Percentiles rank a stretch among this genome's conserved stretches.
Conservation (phyloP, 2,888 invertebrate species). For the Tanytarsus gracilentus region DNA sequence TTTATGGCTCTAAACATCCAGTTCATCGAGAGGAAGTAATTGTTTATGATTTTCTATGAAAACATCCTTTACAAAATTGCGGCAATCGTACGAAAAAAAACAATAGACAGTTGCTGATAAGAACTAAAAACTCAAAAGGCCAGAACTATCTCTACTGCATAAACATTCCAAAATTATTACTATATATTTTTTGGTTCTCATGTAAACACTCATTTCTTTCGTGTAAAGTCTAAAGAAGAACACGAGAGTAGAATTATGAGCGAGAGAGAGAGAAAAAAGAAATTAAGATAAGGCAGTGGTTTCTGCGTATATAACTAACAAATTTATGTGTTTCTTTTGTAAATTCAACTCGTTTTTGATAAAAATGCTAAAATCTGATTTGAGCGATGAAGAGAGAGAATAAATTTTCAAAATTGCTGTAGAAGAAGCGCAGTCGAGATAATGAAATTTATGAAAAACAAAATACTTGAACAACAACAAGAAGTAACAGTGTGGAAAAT, state of each 20-base stretch:
- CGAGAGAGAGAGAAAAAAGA: neutral
- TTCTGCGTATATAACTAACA: neutral
- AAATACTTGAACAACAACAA: conserved; percentile 20
- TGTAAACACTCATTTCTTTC: conserved; percentile 3
- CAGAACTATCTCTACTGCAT: neutral
- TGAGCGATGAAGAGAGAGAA: conserved; percentile 23
- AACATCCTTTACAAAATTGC: too few relatives aligned
- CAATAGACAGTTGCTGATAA: too few relatives aligned
- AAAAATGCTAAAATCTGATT: conserved; percentile 6
- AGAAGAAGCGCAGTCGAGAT: too few relatives aligned
- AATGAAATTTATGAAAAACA: too few relatives aligned
- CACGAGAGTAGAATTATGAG: neutral
- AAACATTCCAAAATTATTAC: neutral
- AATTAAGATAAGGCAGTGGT: conserved; percentile 24
- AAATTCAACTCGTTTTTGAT: conserved; percentile 3
- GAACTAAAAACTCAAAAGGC: too few relatives aligned
- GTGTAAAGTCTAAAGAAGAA: neutral
- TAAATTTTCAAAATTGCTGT: neutral
- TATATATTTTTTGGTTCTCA: neutral
- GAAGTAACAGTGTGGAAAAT: too few relatives aligned
- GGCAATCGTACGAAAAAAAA: too few relatives aligned
- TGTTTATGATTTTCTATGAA: too few relatives aligned
- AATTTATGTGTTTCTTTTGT: conserved; percentile 25
- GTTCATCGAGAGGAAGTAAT: too few relatives aligned
- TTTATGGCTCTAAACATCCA: too few relatives aligned